Evolutionary conservation across 2,113 vertebrate species (phyloP), one percentile per base, ranked within the genome.

Genomic region (Sinocyclocheilus anshuiensis): DNA sequence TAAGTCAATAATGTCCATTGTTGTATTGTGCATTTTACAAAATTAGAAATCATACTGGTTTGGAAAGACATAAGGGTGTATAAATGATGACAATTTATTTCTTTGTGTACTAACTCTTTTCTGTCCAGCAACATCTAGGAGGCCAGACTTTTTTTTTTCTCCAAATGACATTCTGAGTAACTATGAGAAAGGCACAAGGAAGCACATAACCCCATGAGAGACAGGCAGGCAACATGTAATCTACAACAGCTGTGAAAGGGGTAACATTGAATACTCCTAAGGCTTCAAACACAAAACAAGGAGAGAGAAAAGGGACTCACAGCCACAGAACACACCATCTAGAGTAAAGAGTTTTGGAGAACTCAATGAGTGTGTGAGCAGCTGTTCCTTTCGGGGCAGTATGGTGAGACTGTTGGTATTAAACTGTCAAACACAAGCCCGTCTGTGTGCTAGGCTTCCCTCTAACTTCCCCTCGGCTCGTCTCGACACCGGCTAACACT

Each of bases 341-440:
- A 82, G 57, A 83, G 74, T 57, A 65, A 45, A 83, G 85, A 74
- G 50, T 50, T 82, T 87, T 45, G 75, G 53, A 75, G 45, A 59
- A 79, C 50, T 75, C 48, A 57, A 71, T 22, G 77, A 7, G 57
- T n/a, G 29, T 83, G 83, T 78, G 59, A 86, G 88, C 87, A 90
- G 89, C 86, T 89, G 90, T 87, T 86, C 77, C 26, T 86, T 86
- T 63, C 36, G 10, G 79, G 57, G 57, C 80, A 77, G 77, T 77
- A 82, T 82, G 24, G 74, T 53, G 29, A 83, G 88, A 85, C 55
- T 79, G 83, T 86, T 85, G 75, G 89, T 84, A 90, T 90, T 90
- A 90, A 91, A 89, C 84, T 86, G 89, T 91, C 91, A 91, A 92
- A 91, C 90, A 89, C 89, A 83, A 75, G 87, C 84, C 79, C 2